Evolutionary conservation across 2,113 vertebrate genomes (phyloP), one percentile per base, ranked within the genome.

Genomic region (Onychorhynchus coronatus): DNA sequence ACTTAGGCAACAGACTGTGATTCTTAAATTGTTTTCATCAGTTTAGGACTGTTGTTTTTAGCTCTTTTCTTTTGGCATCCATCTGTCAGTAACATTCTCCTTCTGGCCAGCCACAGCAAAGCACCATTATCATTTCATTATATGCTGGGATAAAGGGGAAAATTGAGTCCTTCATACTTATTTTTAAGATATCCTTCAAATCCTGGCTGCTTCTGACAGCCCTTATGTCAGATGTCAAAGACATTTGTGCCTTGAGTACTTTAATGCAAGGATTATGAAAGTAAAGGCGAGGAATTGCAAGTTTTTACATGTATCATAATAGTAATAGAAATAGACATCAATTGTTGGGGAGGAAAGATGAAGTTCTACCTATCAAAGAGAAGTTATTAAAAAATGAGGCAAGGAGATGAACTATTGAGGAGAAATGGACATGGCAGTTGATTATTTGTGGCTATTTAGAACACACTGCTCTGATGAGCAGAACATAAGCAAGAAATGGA

Each of bases 21-120:
- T 85, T 93, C 42, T 93, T 63, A 59, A 59, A 74, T 67, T 59
- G 88, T 94, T 94, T 91, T 93, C 88, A 93, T 89, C 88, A 19
- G 50, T 93, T 76, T 82, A 82, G 67, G 75, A 74, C 74, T 70
- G 56, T 80, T 68, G 67, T 77, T 95, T 96, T 95, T 93, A 92
- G 72, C 42, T 83, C 82, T 80, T 91, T 93, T 82, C 88, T 79
- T 96, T 77, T 44, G 61, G 55, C 52, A 77, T 80, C 95, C 92
- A 93, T 95, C 93, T 96, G 95, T 94, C 82, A 88, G 47, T 56
- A 85, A n/a, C 1, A 0, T 80, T 96, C 33, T 88, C 92, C 75
- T 95, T 91, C 89, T 96, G 90, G 82, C 92, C 88, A 78, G 67
- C 41, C 20, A 2, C n/a, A 68, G 88, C 47, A 74, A 88, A 88